phyloP scores from a whole-genome alignment of 2,888 invertebrate species.

The Euzetes globulus region DNA sequence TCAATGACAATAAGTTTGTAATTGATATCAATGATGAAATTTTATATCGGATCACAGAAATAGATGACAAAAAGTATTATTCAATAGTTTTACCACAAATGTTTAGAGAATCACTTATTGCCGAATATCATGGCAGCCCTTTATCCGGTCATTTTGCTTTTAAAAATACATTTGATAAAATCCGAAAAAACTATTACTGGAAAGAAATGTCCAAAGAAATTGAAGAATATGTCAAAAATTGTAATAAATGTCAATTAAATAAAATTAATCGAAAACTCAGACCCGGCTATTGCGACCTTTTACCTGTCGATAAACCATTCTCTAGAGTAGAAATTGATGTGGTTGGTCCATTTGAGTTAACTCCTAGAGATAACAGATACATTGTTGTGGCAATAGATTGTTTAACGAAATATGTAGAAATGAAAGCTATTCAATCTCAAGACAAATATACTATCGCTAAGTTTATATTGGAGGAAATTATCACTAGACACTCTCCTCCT shows the following conservation, averaged over 20 bases:
- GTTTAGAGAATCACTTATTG: not conserved
- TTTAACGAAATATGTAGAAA: not conserved
- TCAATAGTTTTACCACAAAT: not conserved
- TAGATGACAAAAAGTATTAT: not conserved
- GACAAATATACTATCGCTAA: not conserved
- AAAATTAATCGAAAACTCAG: not conserved
- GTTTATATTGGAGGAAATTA: not conserved
- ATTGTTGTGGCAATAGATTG: not conserved
- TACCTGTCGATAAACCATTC: not conserved
- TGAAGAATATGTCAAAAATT: constrained; percentile 1
- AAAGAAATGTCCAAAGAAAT: not conserved
- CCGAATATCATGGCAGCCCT: not conserved
- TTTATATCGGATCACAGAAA: not conserved
- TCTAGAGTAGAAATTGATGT: not conserved
- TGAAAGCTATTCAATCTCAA: not conserved
- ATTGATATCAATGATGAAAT: not conserved
- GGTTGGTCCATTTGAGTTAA: not conserved
- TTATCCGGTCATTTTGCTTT: not conserved
- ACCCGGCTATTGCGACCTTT: not conserved
- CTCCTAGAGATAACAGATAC: not conserved
- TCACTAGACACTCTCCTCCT: not conserved
- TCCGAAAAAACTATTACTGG: not conserved
- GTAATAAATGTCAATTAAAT: not conserved
- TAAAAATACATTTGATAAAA: not conserved
- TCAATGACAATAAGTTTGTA: not conserved